Evolutionary conservation across 1,140 invertebrate genomes (phyloP), one percentile per base, ranked within the genome.

Genomic region (Drosophila melanogaster): DNA sequence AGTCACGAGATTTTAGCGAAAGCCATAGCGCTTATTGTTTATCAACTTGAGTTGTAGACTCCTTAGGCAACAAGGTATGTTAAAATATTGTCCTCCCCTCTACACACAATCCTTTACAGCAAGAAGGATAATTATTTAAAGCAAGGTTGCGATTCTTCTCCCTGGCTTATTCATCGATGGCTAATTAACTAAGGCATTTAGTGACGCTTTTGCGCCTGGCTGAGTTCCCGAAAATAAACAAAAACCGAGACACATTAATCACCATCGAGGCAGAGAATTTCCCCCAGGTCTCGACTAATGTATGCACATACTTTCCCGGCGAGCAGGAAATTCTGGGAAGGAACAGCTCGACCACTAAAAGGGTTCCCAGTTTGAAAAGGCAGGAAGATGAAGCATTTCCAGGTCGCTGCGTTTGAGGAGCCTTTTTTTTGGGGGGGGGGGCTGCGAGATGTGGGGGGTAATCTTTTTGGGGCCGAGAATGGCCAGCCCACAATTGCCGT

Each of bases 171-270:
- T 50, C 41, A 57, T 40, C 61, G 41, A 66, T 24, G 35, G 62
- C 79, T 87, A 86, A 86, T 86, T 86, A 87, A 59, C 53, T 61
- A 56, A 69, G 77, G 56, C 78, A 74, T 79, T 86, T 87, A 57
- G 61, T 47, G 72, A 41, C 74, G 65, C 74, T 80, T 72, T 86
- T 83, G 70, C 79, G 81, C 66, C 72, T 83, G 84, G 78, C 60
- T 83, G 78, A 62, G 26, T 62, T 71, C 60, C 62, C 71, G 51
- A 79, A 83, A 77, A 83, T 79, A 87, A 71, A 62, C 59, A 67
- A 46, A 76, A 54, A 55, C 35, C 67, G 11, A 70, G 59, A 43
- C 64, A 78, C 74, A 83, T 86, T 86, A 87, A 87, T 86, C 83
- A 83, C 73, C 51, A 70, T 70, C 64, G 65, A 12, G 64, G 35